Conservation (phyloP, 2,888 invertebrate species). For the Pelosia muscerda region DNA sequence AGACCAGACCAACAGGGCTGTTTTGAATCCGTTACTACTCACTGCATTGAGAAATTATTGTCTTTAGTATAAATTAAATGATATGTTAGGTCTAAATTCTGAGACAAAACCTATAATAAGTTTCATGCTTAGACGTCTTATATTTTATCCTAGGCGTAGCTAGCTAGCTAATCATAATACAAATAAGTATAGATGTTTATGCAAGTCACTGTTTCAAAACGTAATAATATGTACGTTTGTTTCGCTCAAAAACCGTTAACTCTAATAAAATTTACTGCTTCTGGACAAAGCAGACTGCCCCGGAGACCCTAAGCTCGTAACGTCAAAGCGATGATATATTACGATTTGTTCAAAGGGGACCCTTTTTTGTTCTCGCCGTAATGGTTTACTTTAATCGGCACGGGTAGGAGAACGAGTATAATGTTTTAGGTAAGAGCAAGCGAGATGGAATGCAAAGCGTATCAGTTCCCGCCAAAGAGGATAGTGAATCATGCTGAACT, state of each 20-base stretch:
- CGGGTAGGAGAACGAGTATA: conserved; percentile 56
- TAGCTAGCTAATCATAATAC: neutral
- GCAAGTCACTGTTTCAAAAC: conserved; percentile 20
- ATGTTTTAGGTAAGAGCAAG: conserved; percentile 47
- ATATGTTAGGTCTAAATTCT: neutral
- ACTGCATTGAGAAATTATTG: neutral
- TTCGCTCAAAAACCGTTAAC: conserved; percentile 69
- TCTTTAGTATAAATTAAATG: neutral
- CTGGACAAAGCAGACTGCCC: conserved; percentile 75
- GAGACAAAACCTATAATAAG: neutral
- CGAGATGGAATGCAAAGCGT: conserved; percentile 62
- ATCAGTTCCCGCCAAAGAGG: conserved; percentile 80
- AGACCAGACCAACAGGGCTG: neutral
- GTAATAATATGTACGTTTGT: conserved; percentile 44
- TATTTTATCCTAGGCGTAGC: no score
- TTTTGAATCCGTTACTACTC: neutral
- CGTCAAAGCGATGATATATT: conserved; percentile 86
- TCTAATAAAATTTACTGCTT: conserved; percentile 78
- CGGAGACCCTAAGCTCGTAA: conserved; percentile 78
- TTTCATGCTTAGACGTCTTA: neutral
- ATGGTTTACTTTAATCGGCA: conserved; percentile 85
- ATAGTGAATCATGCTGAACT: conserved; percentile 77
- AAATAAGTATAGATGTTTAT: neutral
- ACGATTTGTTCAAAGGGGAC: conserved; percentile 86
- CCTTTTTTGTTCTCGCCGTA: conserved; percentile 86